Evolutionary conservation across 1,140 invertebrate genomes (phyloP).

Genomic region (Danaus melanippus): DNA sequence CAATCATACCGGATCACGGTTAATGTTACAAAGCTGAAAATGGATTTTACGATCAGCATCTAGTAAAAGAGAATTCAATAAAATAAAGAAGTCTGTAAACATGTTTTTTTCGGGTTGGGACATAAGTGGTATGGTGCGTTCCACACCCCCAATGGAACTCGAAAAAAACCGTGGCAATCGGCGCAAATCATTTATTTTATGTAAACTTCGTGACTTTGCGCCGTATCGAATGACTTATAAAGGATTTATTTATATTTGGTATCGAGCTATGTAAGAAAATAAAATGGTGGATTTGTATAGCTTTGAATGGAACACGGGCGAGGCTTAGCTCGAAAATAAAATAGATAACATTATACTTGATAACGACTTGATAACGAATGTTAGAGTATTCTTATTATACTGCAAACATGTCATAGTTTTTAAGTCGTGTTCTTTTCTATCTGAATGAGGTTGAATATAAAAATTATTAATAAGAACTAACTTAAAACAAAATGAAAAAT

Average conservation of each 20-base stretch:
- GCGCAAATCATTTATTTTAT: constrained; percentile 69
- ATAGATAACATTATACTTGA: constrained; percentile 10
- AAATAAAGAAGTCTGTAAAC: constrained; percentile 63
- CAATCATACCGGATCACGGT: constrained; percentile 23
- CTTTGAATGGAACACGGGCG: constrained; percentile 46
- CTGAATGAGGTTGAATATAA: no score
- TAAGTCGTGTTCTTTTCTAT: no score
- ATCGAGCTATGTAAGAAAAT: constrained; percentile 45
- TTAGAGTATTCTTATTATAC: no score
- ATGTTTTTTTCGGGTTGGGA: constrained; percentile 50
- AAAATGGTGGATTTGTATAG: constrained; percentile 43
- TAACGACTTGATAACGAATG: no score
- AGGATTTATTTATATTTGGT: constrained; percentile 63
- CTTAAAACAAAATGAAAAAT: no score
- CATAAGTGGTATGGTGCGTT: constrained; percentile 35
- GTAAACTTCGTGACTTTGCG: constrained; percentile 69
- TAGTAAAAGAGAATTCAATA: constrained; percentile 37
- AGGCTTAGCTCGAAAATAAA: constrained; percentile 48
- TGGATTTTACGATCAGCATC: constrained; percentile 57
- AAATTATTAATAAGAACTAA: no score
- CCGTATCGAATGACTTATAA: constrained; percentile 70
- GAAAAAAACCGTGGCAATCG: constrained; percentile 59
- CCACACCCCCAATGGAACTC: constrained; percentile 33
- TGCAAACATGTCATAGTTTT: no score
- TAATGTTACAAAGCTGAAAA: constrained; percentile 49